These are phyloP conservation scores for Sarcophaga carnaria DNA, from an alignment of 2,888 invertebrate species.

Conservation along the genomic window DNA sequence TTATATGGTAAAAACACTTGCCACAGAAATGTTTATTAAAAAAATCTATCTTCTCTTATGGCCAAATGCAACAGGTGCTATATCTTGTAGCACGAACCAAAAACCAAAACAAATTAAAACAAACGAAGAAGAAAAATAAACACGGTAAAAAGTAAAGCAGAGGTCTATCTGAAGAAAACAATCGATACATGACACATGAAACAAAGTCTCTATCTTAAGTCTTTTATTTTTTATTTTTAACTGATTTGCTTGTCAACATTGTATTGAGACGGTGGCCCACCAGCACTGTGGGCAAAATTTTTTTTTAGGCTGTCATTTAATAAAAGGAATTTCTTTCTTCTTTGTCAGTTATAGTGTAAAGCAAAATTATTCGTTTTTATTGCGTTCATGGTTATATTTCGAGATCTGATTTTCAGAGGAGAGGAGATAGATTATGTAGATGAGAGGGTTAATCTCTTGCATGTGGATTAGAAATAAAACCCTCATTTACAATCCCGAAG, in stretches of 20 bases:
- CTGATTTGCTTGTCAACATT: conserved; percentile 51
- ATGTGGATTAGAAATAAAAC: too few relatives aligned
- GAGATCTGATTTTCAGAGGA: too few relatives aligned
- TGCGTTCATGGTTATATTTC: too few relatives aligned
- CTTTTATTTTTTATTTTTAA: conserved; percentile 49
- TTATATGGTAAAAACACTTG: conserved; percentile 71
- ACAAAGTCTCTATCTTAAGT: conserved; percentile 59
- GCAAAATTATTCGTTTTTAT: too few relatives aligned
- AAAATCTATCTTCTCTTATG: conserved; percentile 24
- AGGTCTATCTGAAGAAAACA: neutral
- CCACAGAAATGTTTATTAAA: conserved; percentile 55
- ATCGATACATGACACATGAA: conserved; percentile 9
- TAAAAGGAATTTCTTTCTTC: too few relatives aligned
- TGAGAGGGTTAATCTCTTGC: too few relatives aligned
- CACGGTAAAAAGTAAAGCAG: neutral
- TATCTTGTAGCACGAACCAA: conserved; percentile 47
- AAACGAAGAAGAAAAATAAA: neutral
- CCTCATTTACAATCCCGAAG: too few relatives aligned
- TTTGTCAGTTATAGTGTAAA: too few relatives aligned
- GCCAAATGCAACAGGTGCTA: conserved; percentile 64
- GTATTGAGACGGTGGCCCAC: neutral
- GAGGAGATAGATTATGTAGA: too few relatives aligned
- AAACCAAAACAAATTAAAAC: conserved; percentile 8
- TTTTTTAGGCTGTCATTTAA: too few relatives aligned
- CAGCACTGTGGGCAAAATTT: conserved; percentile 17